Base-by-base conservation (phyloP, 1,140 invertebrate species). In the Anadara kagoshimensis region DNA sequence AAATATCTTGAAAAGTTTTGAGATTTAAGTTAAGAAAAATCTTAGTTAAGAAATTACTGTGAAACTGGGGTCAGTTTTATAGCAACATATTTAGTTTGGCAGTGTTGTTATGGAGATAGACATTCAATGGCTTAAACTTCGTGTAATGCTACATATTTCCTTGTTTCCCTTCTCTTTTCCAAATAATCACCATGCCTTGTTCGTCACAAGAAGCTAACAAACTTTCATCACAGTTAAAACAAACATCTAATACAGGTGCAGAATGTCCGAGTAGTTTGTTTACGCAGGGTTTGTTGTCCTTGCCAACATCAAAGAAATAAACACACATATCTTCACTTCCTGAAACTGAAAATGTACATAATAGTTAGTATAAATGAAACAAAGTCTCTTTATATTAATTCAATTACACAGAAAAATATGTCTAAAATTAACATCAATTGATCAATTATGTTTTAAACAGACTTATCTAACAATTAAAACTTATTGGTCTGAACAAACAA, bases 161-260 rank as follows among this genome's bases (percentile, higher is more conserved):
- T 61, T 86, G 85, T 76, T 87, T 88, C 18, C 84, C 85, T 65
- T 89, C 91, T 67, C 92, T 91, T 76, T 94, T 93, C 95, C 95
- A 96, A 63, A 96, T 92, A 82, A 97, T 96, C 69, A 97, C 93
- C 78, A 95, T 92, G 11, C 95, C 95, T 81, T 94, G 92, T 65
- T 93, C 90, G 90, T 97, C 96, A 85, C 93, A 94, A 41, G 94
- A 95, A 53, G 95, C 95, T 43, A 97, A 90, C 73, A 96, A 90
- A 85, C 94, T 94, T 90, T 97, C 95, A 89, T 97, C 95, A 90
- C 95, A 95, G 90, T 96, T 96, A 86, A 97, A 96, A 80, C 93
- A 94, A 16, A 97, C 93, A 68, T 95, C 94, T 5, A 96, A 88
- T 41, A 96, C 94, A 4, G 95, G 92, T 51, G 93, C 92, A 14